Conservation (phyloP, 2,113 vertebrate species). For the Synchiropus splendidus region DNA sequence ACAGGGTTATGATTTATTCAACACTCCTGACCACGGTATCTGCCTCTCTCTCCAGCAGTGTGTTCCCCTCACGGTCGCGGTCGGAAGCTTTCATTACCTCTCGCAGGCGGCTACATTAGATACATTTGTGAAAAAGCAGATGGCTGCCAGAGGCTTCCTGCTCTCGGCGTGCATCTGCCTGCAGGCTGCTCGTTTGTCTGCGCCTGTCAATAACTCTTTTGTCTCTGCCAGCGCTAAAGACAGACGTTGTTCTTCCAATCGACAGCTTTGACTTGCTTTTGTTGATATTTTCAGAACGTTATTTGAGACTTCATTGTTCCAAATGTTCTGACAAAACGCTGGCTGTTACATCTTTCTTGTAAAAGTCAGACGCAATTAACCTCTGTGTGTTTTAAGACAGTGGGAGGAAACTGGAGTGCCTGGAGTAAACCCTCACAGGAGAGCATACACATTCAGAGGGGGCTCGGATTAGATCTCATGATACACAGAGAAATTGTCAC, state of each 20-base stretch:
- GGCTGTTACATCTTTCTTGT: no score
- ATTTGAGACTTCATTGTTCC: no score
- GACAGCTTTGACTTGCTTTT: slow-evolving; percentile 3
- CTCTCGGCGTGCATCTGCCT: slow-evolving; percentile 3
- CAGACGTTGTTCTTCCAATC: slow-evolving; percentile 35
- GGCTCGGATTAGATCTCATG: no score
- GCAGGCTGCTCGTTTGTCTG: slow-evolving; percentile 1
- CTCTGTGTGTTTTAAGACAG: no score
- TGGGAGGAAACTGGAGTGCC: no score
- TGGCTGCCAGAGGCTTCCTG: slow-evolving; percentile 19
- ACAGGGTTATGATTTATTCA: slow-evolving; percentile 33
- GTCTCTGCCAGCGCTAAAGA: slow-evolving; percentile 20
- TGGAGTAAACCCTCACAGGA: no score
- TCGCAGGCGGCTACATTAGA: slow-evolving; percentile 23
- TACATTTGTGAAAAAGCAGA: slow-evolving; percentile 27
- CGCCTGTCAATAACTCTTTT: slow-evolving; percentile 48
- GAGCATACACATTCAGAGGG: no score
- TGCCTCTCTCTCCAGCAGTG: slow-evolving; percentile 11
- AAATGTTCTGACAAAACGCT: no score
- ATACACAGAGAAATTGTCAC: no score
- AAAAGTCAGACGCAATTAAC: no score
- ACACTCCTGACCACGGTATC: slow-evolving; percentile 14
- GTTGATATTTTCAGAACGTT: no score
- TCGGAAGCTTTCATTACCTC: slow-evolving; percentile 22
- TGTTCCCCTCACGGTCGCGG: slow-evolving; percentile 16